These are phyloP conservation scores for Lophius americanus DNA, from an alignment of 2,797 vertebrate species.

Conservation along the genomic window DNA sequence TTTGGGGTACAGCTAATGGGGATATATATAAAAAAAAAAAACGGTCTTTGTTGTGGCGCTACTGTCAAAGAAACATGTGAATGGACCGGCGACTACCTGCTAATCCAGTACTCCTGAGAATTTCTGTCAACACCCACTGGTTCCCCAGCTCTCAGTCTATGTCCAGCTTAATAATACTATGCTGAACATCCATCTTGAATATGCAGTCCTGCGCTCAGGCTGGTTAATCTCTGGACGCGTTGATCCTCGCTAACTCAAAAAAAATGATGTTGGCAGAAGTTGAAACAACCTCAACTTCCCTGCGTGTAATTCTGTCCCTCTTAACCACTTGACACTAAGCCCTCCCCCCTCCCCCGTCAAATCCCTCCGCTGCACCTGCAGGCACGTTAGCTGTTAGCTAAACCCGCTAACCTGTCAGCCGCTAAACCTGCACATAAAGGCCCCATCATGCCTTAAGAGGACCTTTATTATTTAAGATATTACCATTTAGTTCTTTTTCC, in stretches of 20 bases:
- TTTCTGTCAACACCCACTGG: neutral
- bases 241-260: conserved; percentile 17
- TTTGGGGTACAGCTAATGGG: too few species aligned
- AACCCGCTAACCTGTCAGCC: conserved; percentile 77
- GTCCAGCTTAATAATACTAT: neutral
- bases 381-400: conserved; percentile 76
- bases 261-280: conserved; percentile 23
- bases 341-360: conserved; percentile 42
- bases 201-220: conserved; percentile 13
- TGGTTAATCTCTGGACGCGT: conserved; percentile 35
- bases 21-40: too few species aligned
- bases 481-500: conserved; percentile 52
- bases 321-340: conserved; percentile 67
- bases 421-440: conserved; percentile 80
- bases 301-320: conserved; percentile 48
- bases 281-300: conserved; percentile 31
- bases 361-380: conserved; percentile 63
- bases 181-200: conserved; percentile 3
- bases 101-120: neutral
- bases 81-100: too few species aligned
- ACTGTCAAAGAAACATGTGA: too few species aligned
- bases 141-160: neutral
- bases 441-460: conserved; percentile 77
- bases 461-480: conserved; percentile 56
- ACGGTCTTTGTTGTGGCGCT: too few species aligned